A percentile compares a stretch with the other conserved stretches of the same genome.
Evolutionary conservation across 2,888 invertebrate species (phyloP).

Genomic region (Slavum lentiscoides): DNA sequence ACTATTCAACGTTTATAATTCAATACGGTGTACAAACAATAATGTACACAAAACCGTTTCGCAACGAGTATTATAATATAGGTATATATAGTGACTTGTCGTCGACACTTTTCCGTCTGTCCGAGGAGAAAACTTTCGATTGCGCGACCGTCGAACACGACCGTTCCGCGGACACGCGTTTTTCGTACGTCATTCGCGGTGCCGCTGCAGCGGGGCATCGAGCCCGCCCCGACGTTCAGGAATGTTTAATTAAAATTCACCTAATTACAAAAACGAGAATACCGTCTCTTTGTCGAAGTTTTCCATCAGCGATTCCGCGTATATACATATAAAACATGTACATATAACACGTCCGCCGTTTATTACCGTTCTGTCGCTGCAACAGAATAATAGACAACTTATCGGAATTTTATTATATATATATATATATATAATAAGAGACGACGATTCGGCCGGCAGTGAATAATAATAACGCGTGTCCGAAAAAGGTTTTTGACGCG

Average conservation of each 20-base stretch:
- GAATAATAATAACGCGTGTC: too few species aligned
- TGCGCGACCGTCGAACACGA: conserved; percentile 46
- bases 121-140: conserved; percentile 48
- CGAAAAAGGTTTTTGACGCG: too few species aligned
- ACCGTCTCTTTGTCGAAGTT: conserved; percentile 20
- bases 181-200: conserved; percentile 49
- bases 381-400: too few species aligned
- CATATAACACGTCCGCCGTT: conserved; percentile 6
- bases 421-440: too few species aligned
- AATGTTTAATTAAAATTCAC: conserved; percentile 53
- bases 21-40: background rate
- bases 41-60: conserved; percentile 33
- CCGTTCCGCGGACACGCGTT: conserved; percentile 44
- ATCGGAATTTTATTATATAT: too few species aligned
- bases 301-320: conserved; percentile 10
- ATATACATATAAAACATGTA: too few species aligned
- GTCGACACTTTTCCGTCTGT: conserved; percentile 38
- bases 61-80: too few species aligned
- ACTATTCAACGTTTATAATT: conserved; percentile 17
- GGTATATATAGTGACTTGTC: conserved; percentile 30
- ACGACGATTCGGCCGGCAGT: too few species aligned
- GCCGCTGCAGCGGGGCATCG: background rate
- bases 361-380: too few species aligned
- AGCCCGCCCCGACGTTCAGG: conserved; percentile 12
- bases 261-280: conserved; percentile 48